These are phyloP conservation scores for Euthynnus affinis DNA, from an alignment of 2,797 vertebrate genomes.

Conservation along the genomic window DNA sequence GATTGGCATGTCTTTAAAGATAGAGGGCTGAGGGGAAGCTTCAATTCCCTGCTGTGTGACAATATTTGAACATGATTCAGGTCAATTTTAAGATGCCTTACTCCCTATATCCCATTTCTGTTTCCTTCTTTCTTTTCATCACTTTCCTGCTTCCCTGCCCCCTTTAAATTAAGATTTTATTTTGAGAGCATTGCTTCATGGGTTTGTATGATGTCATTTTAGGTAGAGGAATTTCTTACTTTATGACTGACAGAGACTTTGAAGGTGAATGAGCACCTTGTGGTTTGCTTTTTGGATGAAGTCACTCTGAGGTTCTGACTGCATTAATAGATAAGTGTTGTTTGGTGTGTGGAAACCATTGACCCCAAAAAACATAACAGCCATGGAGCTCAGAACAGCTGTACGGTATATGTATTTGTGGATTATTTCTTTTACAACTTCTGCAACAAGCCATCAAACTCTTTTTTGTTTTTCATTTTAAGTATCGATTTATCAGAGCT, in stretches of 20 bases:
- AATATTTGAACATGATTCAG: slow-evolving; percentile 43
- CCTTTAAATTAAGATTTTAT: slow-evolving; percentile 28
- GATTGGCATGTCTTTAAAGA: slow-evolving; percentile 60
- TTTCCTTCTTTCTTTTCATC: slow-evolving; percentile 39
- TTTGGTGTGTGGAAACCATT: slow-evolving; percentile 36
- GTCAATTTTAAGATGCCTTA: slow-evolving; percentile 39
- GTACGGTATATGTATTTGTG: slow-evolving; percentile 18
- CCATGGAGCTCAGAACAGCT: slow-evolving; percentile 20
- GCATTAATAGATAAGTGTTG: slow-evolving; percentile 42
- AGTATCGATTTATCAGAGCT: slow-evolving; percentile 14
- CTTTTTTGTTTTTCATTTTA: slow-evolving; percentile 2
- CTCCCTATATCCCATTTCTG: slow-evolving; percentile 7
- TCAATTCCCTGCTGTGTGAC: slow-evolving; percentile 23
- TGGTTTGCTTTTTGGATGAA: slow-evolving; percentile 43
- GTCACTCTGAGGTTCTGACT: slow-evolving; percentile 22
- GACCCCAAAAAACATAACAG: slow-evolving; percentile 43
- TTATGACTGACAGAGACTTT: slow-evolving; percentile 36
- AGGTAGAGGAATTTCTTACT: slow-evolving; percentile 12
- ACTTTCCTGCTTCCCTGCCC: slow-evolving; percentile 12
- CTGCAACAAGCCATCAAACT: not conserved
- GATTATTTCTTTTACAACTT: slow-evolving; percentile 22
- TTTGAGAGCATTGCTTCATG: not conserved
- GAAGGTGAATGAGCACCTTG: slow-evolving; percentile 43
- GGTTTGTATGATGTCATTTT: slow-evolving; percentile 27
- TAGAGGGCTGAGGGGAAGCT: slow-evolving; percentile 15